Percentiles rank a stretch among this genome's conserved stretches.
phyloP scores from a whole-genome alignment of 2,888 invertebrate genomes.

The Mythimna impura region DNA sequence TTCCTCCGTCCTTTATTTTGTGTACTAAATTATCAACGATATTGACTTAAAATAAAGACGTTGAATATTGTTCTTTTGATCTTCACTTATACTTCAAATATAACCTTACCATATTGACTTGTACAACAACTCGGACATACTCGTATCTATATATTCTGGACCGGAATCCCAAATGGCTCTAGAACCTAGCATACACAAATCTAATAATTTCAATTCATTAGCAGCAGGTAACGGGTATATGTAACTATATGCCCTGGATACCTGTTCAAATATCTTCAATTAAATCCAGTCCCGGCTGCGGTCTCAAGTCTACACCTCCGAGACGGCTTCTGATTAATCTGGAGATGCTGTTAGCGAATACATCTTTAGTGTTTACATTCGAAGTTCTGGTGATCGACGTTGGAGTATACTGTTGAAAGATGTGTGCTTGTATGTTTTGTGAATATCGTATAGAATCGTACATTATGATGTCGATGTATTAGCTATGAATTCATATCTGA shows the following conservation, averaged over 20 bases:
- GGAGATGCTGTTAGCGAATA: slow-evolving; percentile 30
- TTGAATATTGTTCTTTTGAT: too few species aligned
- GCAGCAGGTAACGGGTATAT: slow-evolving; percentile 11
- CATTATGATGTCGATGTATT: neutral
- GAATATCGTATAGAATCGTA: neutral
- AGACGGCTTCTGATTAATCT: slow-evolving; percentile 45
- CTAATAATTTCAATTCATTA: slow-evolving; percentile 23
- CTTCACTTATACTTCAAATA: too few species aligned
- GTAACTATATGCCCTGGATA: slow-evolving; percentile 12
- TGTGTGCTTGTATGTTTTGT: neutral
- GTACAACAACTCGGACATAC: too few species aligned
- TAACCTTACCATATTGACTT: too few species aligned
- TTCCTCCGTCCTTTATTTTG: too few species aligned
- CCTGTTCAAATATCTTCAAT: slow-evolving; percentile 45
- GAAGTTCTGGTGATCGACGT: slow-evolving; percentile 21
- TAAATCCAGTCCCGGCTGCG: slow-evolving; percentile 27
- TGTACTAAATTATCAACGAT: too few species aligned
- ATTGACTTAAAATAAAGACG: too few species aligned
- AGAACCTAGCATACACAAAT: neutral
- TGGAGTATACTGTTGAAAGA: neutral
- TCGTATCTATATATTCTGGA: neutral
- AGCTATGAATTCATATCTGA: too few species aligned
- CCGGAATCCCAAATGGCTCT: neutral
- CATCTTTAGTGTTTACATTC: slow-evolving; percentile 33
- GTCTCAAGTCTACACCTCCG: slow-evolving; percentile 28